Evolutionary conservation across 2,113 vertebrate species (phyloP).

Genomic region (Myiozetetes cayanensis): DNA sequence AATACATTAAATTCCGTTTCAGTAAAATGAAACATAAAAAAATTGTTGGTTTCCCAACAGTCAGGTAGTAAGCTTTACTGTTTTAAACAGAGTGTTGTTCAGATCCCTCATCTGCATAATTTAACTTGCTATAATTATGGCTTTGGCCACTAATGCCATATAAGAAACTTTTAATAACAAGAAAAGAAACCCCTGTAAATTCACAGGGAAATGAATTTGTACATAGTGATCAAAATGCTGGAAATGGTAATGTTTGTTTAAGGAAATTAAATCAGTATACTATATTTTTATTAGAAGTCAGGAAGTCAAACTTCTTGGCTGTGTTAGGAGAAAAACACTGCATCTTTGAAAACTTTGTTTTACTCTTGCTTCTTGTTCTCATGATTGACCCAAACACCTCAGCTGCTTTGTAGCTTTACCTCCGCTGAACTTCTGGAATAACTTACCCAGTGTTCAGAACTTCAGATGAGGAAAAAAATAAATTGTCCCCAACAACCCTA

Average conservation of each 20-base stretch:
- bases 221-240: neutral
- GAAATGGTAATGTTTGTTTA: neutral
- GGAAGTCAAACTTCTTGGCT: neutral
- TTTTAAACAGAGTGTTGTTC: neutral
- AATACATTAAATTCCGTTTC: neutral
- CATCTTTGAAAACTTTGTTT: neutral
- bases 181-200: neutral
- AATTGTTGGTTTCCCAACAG: neutral
- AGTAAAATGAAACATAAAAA: neutral
- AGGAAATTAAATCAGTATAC: neutral
- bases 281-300: neutral
- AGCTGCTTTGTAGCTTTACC: neutral
- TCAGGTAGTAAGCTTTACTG: neutral
- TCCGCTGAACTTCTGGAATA: neutral
- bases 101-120: neutral
- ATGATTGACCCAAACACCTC: neutral
- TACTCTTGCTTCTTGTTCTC: neutral
- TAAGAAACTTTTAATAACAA: neutral
- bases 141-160: neutral
- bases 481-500: neutral
- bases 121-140: neutral
- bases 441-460: neutral
- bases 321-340: neutral
- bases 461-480: neutral
- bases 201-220: neutral